phyloP scores from a whole-genome alignment of 2,797 vertebrate genomes.

The Poliocrania exsul region DNA sequence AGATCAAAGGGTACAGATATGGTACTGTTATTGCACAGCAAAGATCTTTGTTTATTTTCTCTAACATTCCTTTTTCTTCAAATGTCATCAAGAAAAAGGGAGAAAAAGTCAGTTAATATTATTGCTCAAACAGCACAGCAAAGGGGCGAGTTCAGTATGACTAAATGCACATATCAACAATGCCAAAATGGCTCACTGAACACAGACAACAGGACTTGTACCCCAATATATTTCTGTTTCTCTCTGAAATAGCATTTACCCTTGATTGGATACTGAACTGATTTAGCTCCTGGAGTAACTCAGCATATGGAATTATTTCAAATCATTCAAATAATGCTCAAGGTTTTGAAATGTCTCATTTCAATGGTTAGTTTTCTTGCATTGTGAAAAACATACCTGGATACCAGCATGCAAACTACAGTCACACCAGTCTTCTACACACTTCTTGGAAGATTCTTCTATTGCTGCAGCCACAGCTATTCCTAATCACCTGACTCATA shows the following conservation, averaged over 20 bases:
- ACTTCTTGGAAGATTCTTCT: neutral
- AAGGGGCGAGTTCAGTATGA: neutral
- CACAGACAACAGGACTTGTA: neutral
- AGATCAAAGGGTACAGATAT: neutral
- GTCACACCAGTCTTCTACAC: neutral
- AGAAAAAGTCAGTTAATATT: neutral
- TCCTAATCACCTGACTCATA: neutral
- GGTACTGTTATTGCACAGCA: neutral
- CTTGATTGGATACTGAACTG: accelerated
- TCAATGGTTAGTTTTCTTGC: neutral
- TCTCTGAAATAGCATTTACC: neutral
- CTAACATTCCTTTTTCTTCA: neutral
- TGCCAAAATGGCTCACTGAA: neutral
- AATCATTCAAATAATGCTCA: neutral
- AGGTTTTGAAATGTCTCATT: neutral
- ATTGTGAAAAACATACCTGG: neutral
- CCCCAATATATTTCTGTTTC: neutral
- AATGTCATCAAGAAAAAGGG: neutral
- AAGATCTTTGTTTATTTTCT: neutral
- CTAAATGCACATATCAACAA: neutral
- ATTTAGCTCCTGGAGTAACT: neutral
- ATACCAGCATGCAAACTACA: neutral
- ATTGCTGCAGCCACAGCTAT: neutral
- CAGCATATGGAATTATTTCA: neutral
- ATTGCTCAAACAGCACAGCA: neutral